Conservation (phyloP, 1,140 invertebrate genomes). For the Zaprionus ghesquierei region DNA sequence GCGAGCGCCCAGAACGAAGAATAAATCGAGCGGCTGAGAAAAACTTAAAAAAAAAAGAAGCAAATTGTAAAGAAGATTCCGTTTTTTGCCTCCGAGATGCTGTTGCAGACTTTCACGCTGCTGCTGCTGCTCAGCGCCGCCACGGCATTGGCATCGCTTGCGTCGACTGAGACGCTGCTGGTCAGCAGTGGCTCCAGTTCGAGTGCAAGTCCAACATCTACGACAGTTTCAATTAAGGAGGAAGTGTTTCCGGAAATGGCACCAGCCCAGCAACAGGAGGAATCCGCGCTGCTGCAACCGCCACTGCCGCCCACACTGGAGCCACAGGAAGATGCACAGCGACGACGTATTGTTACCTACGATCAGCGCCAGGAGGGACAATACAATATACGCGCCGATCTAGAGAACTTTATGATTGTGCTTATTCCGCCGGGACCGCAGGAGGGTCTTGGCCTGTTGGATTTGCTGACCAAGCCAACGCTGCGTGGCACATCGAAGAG, state of each 20-base stretch:
- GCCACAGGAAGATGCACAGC: slow-evolving; percentile 36
- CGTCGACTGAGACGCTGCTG: slow-evolving; percentile 12
- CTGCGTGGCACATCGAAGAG: slow-evolving; percentile 37
- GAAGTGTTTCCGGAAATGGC: slow-evolving; percentile 60
- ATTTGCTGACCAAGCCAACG: slow-evolving; percentile 81
- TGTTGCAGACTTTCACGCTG: slow-evolving; percentile 51
- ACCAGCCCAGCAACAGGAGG: slow-evolving; percentile 36
- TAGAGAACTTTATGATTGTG: slow-evolving; percentile 86
- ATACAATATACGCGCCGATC: slow-evolving; percentile 86
- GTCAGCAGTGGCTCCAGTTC: slow-evolving; percentile 4
- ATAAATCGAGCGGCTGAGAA: slow-evolving; percentile 14
- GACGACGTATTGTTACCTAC: slow-evolving; percentile 81
- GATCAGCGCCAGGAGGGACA: slow-evolving; percentile 87
- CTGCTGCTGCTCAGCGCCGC: slow-evolving; percentile 17
- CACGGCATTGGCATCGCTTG: background rate
- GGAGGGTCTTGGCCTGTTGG: slow-evolving; percentile 77
- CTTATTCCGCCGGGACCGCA: slow-evolving; percentile 84
- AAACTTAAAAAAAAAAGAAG: background rate
- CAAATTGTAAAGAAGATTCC: background rate
- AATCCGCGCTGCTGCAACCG: slow-evolving; percentile 33
- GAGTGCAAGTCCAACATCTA: slow-evolving; percentile 4
- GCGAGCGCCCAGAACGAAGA: slow-evolving; percentile 67
- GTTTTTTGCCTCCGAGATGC: slow-evolving; percentile 29
- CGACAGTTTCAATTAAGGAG: slow-evolving; percentile 21
- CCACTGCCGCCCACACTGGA: slow-evolving; percentile 10